A percentile compares a stretch with the other conserved stretches of the same genome.
Conservation (phyloP, 2,113 vertebrate genomes). For the Colius striatus region DNA sequence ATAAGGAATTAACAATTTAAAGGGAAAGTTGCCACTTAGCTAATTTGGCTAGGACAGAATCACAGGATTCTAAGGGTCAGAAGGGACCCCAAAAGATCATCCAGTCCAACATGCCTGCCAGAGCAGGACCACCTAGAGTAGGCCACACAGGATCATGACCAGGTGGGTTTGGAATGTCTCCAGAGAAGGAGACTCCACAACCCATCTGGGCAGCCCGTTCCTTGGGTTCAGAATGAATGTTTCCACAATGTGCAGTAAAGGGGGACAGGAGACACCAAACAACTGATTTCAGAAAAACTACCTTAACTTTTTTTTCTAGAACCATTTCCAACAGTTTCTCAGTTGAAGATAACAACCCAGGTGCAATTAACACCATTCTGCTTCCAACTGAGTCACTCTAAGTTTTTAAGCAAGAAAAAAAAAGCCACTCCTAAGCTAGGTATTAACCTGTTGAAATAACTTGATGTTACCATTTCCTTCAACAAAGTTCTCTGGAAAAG, state of each 20-base stretch:
- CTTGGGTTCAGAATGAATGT: neutral
- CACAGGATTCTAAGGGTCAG: too few species aligned
- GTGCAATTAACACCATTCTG: neutral
- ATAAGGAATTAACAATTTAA: neutral
- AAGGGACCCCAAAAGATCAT: too few species aligned
- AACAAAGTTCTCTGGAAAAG: neutral
- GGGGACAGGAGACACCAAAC: neutral
- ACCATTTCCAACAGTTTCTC: neutral
- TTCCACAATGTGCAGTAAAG: neutral
- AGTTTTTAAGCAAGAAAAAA: neutral
- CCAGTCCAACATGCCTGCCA: too few species aligned
- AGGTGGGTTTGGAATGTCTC: too few species aligned
- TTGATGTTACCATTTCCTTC: neutral
- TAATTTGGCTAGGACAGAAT: fast-evolving
- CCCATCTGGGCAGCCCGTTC: too few species aligned
- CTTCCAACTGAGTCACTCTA: neutral
- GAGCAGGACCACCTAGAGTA: too few species aligned
- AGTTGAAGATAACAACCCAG: neutral
- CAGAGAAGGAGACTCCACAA: too few species aligned
- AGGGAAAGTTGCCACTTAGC: neutral
- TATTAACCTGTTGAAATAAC: neutral
- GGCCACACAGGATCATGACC: too few species aligned
- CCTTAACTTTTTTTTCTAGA: neutral
- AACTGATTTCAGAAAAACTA: neutral
- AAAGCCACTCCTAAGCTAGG: neutral